A percentile compares a stretch with the other conserved stretches of the same genome.
phyloP scores from a whole-genome alignment of 2,888 invertebrate species.

The Cryptus armator region DNA sequence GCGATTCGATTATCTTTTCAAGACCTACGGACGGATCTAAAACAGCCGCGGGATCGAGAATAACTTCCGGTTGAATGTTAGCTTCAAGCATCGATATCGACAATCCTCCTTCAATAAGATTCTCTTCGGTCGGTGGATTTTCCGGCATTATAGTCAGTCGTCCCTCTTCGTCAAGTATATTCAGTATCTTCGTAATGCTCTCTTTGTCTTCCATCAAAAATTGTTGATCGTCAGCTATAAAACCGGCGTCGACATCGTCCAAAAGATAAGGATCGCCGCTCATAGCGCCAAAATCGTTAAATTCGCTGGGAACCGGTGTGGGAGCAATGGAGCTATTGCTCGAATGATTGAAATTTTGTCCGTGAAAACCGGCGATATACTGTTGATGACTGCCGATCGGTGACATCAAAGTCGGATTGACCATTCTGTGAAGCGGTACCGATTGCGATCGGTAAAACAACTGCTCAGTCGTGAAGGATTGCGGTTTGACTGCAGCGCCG shows the following conservation, averaged over 20 bases:
- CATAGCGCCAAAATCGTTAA: conserved; percentile 90
- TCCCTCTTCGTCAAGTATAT: conserved; percentile 86
- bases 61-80: conserved; percentile 73
- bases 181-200: conserved; percentile 89
- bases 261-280: conserved; percentile 86
- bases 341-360: conserved; percentile 79
- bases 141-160: conserved; percentile 76
- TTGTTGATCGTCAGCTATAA: conserved; percentile 79
- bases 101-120: conserved; percentile 73
- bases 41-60: conserved; percentile 75
- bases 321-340: conserved; percentile 89
- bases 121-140: conserved; percentile 68
- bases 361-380: conserved; percentile 72
- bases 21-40: conserved; percentile 75
- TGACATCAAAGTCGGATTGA: conserved; percentile 82
- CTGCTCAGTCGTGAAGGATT: conserved; percentile 81
- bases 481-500: conserved; percentile 85
- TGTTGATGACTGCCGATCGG: conserved; percentile 80
- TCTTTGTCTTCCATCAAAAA: conserved; percentile 85
- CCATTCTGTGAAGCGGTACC: conserved; percentile 90
- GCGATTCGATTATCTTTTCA: conserved; percentile 81
- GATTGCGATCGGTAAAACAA: conserved; percentile 90
- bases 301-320: conserved; percentile 90
- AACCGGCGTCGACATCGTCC: conserved; percentile 81
- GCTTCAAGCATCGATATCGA: conserved; percentile 70